These are phyloP conservation scores for Athetis lepigone DNA, from an alignment of 2,888 invertebrate genomes.

Conservation along the genomic window DNA sequence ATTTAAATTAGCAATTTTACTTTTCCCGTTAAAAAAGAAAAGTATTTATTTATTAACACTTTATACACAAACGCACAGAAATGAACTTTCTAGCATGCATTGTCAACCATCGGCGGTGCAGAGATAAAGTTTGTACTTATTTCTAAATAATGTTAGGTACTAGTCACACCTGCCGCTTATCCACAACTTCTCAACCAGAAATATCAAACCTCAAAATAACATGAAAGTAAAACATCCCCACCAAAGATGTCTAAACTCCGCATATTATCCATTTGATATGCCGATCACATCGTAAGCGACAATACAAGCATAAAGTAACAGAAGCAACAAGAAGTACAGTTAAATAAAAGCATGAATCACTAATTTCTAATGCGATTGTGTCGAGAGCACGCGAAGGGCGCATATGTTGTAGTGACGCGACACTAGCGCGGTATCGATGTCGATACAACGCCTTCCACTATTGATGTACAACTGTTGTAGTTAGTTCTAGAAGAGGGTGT, in stretches of 20 bases:
- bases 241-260: constrained; percentile 2
- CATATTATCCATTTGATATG: constrained; percentile 47
- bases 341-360: constrained; percentile 68
- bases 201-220: neutral
- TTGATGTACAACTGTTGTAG: constrained; percentile 82
- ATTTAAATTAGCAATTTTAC: neutral
- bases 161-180: neutral
- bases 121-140: too few relatives aligned
- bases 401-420: constrained; percentile 61
- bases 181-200: neutral
- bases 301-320: constrained; percentile 44
- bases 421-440: constrained; percentile 55
- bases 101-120: too few relatives aligned
- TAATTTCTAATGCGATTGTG: constrained; percentile 68
- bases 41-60: neutral
- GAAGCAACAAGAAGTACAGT: constrained; percentile 63
- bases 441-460: constrained; percentile 49
- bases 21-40: neutral
- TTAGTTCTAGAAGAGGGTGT: constrained; percentile 77
- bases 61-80: too few relatives aligned
- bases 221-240: neutral
- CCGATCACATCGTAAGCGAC: constrained; percentile 46
- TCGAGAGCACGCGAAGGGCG: constrained; percentile 58
- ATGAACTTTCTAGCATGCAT: too few relatives aligned
- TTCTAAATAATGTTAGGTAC: neutral